Conservation (phyloP, 2,113 vertebrate species). For the Struthidea cinerea region DNA sequence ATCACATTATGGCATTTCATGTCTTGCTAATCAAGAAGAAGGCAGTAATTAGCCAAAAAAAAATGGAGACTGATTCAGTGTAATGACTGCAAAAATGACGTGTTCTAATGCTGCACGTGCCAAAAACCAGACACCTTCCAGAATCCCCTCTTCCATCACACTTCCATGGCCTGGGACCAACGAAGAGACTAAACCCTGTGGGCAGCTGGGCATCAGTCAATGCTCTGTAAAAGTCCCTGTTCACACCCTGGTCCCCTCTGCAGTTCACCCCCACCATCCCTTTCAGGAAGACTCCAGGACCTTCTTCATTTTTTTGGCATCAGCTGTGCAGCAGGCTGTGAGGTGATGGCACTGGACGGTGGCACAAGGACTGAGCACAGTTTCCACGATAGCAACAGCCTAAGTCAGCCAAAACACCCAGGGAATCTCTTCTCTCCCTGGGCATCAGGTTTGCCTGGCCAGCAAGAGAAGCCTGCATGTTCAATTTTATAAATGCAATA, state of each 20-base stretch:
- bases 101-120: accelerated
- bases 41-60: not conserved
- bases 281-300: not conserved
- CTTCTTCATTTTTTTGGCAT: not conserved
- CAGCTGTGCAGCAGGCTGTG: not conserved
- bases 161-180: too few species aligned
- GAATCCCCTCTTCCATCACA: not conserved
- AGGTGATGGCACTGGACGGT: not conserved
- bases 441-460: not conserved
- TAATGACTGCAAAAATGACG: not conserved
- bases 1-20: not conserved
- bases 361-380: not conserved
- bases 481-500: constrained; percentile 28
- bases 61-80: not conserved
- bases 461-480: not conserved
- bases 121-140: not conserved
- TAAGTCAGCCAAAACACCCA: not conserved
- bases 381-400: accelerated
- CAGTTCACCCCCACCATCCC: accelerated
- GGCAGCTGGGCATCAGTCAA: not conserved
- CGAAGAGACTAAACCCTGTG: not conserved
- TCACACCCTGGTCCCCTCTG: not conserved
- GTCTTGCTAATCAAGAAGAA: not conserved
- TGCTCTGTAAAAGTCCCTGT: not conserved
- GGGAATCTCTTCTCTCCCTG: not conserved